Percentiles rank a stretch among this genome's conserved stretches.
These are phyloP conservation scores for Nasonia longicornis DNA, from an alignment of 1,140 invertebrate species.

Conservation along the genomic window DNA sequence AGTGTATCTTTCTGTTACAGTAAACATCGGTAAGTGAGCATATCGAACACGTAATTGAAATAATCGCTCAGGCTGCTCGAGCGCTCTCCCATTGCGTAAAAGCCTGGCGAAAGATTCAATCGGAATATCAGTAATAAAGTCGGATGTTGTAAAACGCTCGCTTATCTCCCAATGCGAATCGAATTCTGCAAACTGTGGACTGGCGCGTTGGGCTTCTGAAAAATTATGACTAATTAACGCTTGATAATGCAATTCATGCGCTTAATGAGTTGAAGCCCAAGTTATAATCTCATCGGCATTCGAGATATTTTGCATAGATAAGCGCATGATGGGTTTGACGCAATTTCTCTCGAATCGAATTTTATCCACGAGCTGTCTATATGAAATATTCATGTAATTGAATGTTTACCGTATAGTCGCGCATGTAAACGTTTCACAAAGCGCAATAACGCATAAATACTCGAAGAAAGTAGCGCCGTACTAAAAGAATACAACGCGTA, in stretches of 20 bases:
- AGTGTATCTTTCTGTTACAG: not conserved
- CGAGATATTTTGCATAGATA: too few relatives aligned
- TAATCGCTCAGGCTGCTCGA: not conserved
- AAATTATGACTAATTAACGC: conserved; percentile 7
- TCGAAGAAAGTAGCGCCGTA: not conserved
- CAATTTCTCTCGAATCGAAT: not conserved
- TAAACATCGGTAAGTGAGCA: conserved; percentile 3
- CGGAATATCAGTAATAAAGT: conserved; percentile 16
- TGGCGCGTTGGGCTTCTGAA: not conserved
- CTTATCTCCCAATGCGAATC: conserved; percentile 5
- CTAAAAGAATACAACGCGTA: too few relatives aligned
- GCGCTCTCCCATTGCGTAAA: conserved; percentile 6
- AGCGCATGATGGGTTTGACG: too few relatives aligned
- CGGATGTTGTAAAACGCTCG: conserved; percentile 1
- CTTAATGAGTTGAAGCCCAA: not conserved
- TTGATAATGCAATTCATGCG: not conserved
- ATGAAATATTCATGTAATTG: conserved; percentile 5
- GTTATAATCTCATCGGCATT: too few relatives aligned
- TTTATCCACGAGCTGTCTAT: not conserved
- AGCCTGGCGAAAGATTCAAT: conserved; percentile 9
- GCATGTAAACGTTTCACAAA: too few relatives aligned
- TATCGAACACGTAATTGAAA: conserved; percentile 35
- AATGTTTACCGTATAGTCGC: not conserved
- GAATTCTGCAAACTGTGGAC: not conserved
- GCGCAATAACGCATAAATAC: not conserved